A percentile compares a stretch with the other conserved stretches of the same genome.
Conservation (phyloP, 2,113 vertebrate genomes). For the Pantherophis guttatus region DNA sequence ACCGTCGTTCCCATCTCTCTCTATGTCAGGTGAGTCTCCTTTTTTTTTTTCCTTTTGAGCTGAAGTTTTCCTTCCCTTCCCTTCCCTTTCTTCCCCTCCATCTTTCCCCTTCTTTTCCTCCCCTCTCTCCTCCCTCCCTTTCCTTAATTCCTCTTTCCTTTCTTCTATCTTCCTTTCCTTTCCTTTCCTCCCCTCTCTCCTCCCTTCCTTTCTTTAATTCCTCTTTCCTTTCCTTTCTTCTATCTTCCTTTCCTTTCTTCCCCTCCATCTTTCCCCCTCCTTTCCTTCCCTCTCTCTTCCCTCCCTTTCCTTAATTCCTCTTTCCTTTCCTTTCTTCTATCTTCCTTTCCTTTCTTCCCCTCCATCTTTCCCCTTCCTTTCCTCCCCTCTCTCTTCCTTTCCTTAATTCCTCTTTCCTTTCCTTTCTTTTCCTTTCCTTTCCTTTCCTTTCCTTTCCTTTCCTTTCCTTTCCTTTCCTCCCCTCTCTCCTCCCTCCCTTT, state of each 20-base stretch:
- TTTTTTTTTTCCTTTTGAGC: not conserved
- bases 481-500: not conserved
- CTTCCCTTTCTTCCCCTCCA: too few relatives aligned
- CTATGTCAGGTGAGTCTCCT: constrained; percentile 83
- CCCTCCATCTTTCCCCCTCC: too few relatives aligned
- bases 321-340: constrained; percentile 6
- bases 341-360: not conserved
- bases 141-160: too few relatives aligned
- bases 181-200: rapidly evolving
- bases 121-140: too few relatives aligned
- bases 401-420: too few relatives aligned
- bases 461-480: not conserved
- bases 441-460: constrained; percentile 13
- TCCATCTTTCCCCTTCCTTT: rapidly evolving
- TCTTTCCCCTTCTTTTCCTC: too few relatives aligned
- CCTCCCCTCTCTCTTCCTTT: not conserved
- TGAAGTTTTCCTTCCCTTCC: too few relatives aligned
- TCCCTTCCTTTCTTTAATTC: not conserved
- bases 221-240: not conserved
- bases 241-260: constrained; percentile 21
- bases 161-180: too few relatives aligned
- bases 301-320: not conserved
- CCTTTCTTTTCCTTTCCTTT: not conserved
- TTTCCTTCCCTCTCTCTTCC: too few relatives aligned
- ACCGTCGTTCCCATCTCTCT: constrained; percentile 95